Percentiles rank a stretch among this genome's conserved stretches.
Evolutionary conservation across 2,797 vertebrate species (phyloP).

Genomic region (Poeciliopsis infans): DNA sequence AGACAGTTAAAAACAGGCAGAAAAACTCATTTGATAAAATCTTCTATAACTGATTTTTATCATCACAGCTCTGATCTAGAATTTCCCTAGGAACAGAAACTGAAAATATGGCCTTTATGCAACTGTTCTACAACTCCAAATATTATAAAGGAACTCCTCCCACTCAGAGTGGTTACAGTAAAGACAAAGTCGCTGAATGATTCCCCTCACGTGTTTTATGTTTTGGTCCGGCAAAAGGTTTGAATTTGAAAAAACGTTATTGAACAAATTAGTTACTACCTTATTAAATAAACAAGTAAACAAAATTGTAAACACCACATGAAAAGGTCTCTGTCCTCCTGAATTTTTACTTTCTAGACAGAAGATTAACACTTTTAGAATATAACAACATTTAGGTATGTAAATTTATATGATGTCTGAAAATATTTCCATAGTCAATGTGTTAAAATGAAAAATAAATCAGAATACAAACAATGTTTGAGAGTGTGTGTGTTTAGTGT

Average conservation of each 20-base stretch:
- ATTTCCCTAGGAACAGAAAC: not conserved
- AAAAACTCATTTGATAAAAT: not conserved
- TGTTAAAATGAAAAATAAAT: not conserved
- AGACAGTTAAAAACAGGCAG: not conserved
- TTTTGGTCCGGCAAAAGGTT: not conserved
- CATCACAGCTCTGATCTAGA: not conserved
- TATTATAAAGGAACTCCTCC: not conserved
- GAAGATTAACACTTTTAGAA: not conserved
- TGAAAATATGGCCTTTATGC: not conserved
- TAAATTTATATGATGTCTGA: not conserved
- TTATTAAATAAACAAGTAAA: not conserved
- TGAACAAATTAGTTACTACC: not conserved
- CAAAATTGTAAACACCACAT: not conserved
- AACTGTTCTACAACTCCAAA: not conserved
- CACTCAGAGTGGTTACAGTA: not conserved
- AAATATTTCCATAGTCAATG: not conserved
- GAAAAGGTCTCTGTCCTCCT: not conserved
- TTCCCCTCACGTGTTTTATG: not conserved
- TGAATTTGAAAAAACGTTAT: not conserved
- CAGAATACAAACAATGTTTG: not conserved
- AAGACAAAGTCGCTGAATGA: not conserved
- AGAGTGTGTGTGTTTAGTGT: not conserved
- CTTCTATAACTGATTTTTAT: not conserved
- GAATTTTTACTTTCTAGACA: not conserved
- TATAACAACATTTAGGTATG: too few species aligned